Conservation (phyloP, 2,797 vertebrate genomes). For the Cyclura pinguis region DNA sequence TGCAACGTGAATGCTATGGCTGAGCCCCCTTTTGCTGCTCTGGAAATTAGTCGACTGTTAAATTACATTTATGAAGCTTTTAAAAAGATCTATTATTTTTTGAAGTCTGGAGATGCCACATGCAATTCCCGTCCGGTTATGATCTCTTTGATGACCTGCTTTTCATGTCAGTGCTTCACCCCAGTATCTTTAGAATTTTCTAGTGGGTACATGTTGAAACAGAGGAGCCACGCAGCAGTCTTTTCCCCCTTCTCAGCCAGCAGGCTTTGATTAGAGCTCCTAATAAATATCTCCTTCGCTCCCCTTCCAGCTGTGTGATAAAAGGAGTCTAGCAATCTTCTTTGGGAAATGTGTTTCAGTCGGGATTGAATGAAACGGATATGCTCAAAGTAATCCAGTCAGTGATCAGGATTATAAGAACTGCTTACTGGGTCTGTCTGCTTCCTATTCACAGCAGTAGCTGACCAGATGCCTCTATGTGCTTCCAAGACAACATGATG, state of each 20-base stretch:
- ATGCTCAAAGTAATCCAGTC: neutral
- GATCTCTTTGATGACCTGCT: neutral
- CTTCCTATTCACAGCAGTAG: neutral
- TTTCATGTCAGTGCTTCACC: neutral
- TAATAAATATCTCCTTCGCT: neutral
- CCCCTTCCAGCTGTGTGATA: neutral
- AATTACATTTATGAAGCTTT: neutral
- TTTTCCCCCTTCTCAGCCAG: too few species aligned
- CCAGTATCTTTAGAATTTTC: neutral
- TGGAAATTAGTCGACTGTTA: neutral
- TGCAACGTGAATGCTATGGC: neutral
- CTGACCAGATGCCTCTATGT: neutral
- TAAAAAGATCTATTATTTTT: conserved; percentile 4
- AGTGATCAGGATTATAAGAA: neutral
- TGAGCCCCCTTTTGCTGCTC: neutral
- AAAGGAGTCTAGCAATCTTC: neutral
- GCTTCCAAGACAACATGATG: too few species aligned
- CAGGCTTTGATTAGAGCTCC: neutral
- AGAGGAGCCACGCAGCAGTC: neutral
- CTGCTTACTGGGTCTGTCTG: neutral
- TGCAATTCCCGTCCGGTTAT: neutral
- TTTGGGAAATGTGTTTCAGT: neutral
- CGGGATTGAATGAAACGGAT: neutral
- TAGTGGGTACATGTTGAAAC: neutral
- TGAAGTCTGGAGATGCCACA: neutral